A percentile compares a stretch with the other conserved stretches of the same genome.
These are phyloP conservation scores for Tragelaphus oryx DNA, from an alignment of 2,797 vertebrate genomes.

Conservation along the genomic window DNA sequence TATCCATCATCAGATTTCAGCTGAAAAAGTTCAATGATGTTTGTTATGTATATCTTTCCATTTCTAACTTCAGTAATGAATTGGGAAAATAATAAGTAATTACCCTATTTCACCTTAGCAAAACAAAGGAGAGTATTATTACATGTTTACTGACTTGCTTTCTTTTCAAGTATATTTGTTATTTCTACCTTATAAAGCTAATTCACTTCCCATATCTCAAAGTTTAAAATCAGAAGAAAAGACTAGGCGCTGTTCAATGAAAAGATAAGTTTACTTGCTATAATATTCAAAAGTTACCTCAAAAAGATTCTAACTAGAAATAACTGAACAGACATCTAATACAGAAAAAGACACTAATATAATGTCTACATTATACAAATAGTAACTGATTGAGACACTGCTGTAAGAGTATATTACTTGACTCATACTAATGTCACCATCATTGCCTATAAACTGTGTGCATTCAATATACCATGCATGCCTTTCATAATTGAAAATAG, in stretches of 20 bases:
- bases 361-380: conserved; percentile 2
- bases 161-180: background rate
- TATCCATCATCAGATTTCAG: background rate
- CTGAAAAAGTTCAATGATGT: background rate
- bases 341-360: background rate
- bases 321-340: background rate
- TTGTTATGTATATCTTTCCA: background rate
- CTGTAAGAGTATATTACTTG: background rate
- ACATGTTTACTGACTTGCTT: background rate
- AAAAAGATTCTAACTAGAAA: conserved; percentile 23
- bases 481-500: background rate
- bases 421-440: background rate
- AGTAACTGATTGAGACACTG: background rate
- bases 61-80: conserved; percentile 1
- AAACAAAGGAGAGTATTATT: background rate
- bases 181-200: background rate
- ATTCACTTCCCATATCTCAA: background rate
- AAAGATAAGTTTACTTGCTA: background rate
- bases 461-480: background rate
- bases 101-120: background rate
- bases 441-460: background rate
- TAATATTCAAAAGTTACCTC: conserved; percentile 18
- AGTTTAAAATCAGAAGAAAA: conserved; percentile 18
- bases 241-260: background rate
- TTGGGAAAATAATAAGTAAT: conserved; percentile 11